Conservation (phyloP, 2,888 invertebrate genomes). For the Scaptomyza caliginosa region DNA sequence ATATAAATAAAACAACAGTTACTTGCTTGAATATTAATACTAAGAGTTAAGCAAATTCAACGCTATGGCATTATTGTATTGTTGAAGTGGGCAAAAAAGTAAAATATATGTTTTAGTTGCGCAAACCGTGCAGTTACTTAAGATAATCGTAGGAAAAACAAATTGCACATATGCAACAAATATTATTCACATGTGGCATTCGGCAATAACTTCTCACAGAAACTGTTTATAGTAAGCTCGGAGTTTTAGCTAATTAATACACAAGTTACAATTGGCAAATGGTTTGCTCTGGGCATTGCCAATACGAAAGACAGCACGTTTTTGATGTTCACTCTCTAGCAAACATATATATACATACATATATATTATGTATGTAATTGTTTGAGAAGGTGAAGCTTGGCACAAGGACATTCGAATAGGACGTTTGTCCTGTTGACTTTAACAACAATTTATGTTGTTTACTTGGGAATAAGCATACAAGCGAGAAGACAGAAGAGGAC, state of each 20-base stretch:
- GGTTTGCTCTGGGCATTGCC: not conserved
- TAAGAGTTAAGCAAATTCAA: too few species aligned
- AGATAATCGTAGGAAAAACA: constrained; percentile 4
- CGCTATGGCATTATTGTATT: too few species aligned
- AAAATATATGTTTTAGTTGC: constrained; percentile 12
- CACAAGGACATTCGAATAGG: constrained; percentile 36
- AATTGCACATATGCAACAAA: not conserved
- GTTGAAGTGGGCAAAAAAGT: constrained; percentile 6
- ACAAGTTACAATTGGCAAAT: not conserved
- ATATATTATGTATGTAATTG: too few species aligned
- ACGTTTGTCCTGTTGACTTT: constrained; percentile 66
- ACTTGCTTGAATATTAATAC: too few species aligned
- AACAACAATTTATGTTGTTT: constrained; percentile 77
- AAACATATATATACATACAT: not conserved
- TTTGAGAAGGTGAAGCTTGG: not conserved
- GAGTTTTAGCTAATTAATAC: not conserved
- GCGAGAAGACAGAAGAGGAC: not conserved
- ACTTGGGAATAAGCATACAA: constrained; percentile 59
- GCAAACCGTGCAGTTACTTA: not conserved
- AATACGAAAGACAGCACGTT: not conserved
- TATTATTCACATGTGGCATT: not conserved
- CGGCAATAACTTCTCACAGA: too few species aligned
- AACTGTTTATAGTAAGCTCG: not conserved
- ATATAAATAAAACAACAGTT: too few species aligned
- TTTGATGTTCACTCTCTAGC: not conserved